These are phyloP conservation scores for Drosophila suzukii DNA, from an alignment of 1,140 invertebrate species.

Conservation along the genomic window DNA sequence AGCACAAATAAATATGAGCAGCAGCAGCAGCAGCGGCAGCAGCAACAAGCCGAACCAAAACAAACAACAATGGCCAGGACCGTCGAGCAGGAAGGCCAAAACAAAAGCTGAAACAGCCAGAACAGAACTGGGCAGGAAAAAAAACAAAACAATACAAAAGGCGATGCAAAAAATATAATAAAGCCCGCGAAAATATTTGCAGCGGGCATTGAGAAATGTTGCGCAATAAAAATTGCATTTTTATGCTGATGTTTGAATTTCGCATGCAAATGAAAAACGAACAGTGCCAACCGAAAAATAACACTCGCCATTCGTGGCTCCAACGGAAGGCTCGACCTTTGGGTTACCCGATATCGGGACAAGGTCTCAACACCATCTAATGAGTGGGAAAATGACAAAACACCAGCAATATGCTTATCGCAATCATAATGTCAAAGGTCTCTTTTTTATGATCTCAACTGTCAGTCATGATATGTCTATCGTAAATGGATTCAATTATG, in stretches of 20 bases:
- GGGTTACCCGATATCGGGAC: slow-evolving; percentile 13
- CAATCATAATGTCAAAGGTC: background rate
- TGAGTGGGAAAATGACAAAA: background rate
- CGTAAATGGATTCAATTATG: background rate
- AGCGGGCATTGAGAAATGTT: slow-evolving; percentile 81
- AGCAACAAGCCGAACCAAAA: slow-evolving; percentile 67
- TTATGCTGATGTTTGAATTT: slow-evolving; percentile 83
- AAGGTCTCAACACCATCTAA: background rate
- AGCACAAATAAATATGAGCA: slow-evolving; percentile 72
- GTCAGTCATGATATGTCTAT: background rate
- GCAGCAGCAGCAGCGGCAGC: slow-evolving; percentile 29
- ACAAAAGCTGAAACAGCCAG: slow-evolving; percentile 33
- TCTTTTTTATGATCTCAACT: background rate
- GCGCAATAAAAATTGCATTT: slow-evolving; percentile 83
- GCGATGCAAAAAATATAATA: slow-evolving; percentile 63
- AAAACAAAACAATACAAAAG: slow-evolving; percentile 3
- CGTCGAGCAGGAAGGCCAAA: slow-evolving; percentile 48
- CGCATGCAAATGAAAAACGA: slow-evolving; percentile 81
- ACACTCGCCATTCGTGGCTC: slow-evolving; percentile 2
- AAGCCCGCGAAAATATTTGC: slow-evolving; percentile 82
- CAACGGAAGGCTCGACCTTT: slow-evolving; percentile 10
- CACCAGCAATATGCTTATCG: background rate
- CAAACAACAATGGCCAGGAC: slow-evolving; percentile 50
- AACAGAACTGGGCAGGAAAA: background rate
- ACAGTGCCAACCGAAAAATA: slow-evolving; percentile 52